Evolutionary conservation across 1,140 invertebrate genomes (phyloP).

Genomic region (Charaxes varanes): DNA sequence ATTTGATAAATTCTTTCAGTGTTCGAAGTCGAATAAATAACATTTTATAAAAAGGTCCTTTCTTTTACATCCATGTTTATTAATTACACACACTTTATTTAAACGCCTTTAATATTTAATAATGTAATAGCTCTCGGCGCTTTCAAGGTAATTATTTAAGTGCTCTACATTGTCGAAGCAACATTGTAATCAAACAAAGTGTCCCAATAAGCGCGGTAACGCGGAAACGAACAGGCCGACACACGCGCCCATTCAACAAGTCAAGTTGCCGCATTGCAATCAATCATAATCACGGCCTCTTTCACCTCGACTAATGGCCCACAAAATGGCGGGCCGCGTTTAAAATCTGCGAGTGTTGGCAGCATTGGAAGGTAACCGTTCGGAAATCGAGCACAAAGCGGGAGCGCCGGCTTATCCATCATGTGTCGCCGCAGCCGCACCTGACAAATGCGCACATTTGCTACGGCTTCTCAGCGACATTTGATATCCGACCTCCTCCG

Average conservation of each 20-base stretch:
- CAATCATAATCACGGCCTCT: constrained; percentile 68
- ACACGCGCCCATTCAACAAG: constrained; percentile 64
- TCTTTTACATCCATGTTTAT: no score
- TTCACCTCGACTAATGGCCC: constrained; percentile 69
- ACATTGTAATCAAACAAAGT: constrained; percentile 39
- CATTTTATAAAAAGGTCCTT: no score
- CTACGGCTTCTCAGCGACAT: constrained; percentile 7
- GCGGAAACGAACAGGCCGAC: constrained; percentile 44
- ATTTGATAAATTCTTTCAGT: no score
- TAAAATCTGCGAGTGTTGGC: constrained; percentile 59
- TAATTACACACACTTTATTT: no score
- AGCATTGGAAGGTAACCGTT: constrained; percentile 64
- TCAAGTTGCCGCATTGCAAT: constrained; percentile 50
- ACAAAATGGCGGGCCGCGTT: constrained; percentile 66
- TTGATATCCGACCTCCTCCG: no score
- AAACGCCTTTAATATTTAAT: constrained; percentile 10
- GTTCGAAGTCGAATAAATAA: no score
- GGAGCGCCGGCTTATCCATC: constrained; percentile 50
- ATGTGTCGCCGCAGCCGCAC: constrained; percentile 38
- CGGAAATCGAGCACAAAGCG: constrained; percentile 61
- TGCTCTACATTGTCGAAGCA: constrained; percentile 7
- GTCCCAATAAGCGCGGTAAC: constrained; percentile 22
- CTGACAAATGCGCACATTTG: constrained; percentile 16
- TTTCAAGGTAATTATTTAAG: constrained; percentile 16
- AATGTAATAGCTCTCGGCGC: constrained; percentile 14